Base-by-base conservation (phyloP, 2,888 invertebrate genomes). In the Cybosia mesomella region DNA sequence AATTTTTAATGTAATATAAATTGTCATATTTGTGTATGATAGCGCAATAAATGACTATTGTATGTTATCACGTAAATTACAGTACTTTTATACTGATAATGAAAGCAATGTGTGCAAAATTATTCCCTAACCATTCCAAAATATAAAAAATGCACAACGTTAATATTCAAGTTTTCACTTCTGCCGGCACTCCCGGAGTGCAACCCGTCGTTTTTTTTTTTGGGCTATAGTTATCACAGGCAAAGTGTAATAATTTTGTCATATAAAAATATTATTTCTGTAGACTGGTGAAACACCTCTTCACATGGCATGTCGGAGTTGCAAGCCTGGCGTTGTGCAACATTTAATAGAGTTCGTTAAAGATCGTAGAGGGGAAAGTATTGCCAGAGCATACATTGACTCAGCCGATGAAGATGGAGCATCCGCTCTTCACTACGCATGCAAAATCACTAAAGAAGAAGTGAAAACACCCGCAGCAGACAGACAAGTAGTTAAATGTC, bases 271-370 rank as follows among this genome's bases (percentile, higher is more conserved):
- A 49, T 49, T 61, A 1, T 54, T 63, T 63, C 18, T 63, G 3
- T 87, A 99, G 98, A 96, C 96, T 84, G 99, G 99, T 2, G 99
- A 99, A 95, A 99, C 99, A 0, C 98, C 99, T 0, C 95, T 99
- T 21, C 99, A 99, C 87, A 96, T 99, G 89, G 99, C 99, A 4
- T 98, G 98, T 84, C 96, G 98, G 73, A 97, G 97, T 71, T 98
- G 98, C 86, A 96, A 97, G 77, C 98, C 98, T 34, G 98, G 98
- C 74, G 97, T 99, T 0, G 98, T 98, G 0, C 96, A 96, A 67
- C 97, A 98, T 87, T 95, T 99, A 58, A 97, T 99, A 78, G 96
- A 97, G 68, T 97, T 98, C 83, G 97, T 98, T 8, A 98, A 97
- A 89, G 96, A 96, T 60, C 96, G 96, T 72, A 97, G 96, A 84